Evolutionary conservation across 2,888 invertebrate species (phyloP).

Genomic region (Megastigmus dorsalis): DNA sequence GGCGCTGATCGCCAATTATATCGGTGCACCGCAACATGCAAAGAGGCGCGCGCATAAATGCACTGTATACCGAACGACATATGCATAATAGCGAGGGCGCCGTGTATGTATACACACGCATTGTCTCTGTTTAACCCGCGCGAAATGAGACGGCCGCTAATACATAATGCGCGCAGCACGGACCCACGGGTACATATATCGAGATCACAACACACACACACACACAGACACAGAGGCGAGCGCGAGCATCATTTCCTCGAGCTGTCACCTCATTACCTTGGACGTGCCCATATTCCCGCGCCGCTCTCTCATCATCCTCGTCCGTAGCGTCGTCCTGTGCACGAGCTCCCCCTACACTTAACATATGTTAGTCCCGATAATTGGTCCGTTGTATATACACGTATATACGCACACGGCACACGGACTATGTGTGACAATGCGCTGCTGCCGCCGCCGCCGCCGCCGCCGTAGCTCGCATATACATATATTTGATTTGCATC

Average conservation of each 20-base stretch:
- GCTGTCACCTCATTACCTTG: conserved; percentile 61
- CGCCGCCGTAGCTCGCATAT: not conserved
- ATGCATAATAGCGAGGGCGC: too few species aligned
- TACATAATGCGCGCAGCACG: too few species aligned
- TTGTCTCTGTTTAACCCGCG: too few species aligned
- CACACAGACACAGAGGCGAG: not conserved
- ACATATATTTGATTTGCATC: conserved; percentile 6
- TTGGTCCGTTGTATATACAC: conserved; percentile 3
- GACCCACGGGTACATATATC: too few species aligned
- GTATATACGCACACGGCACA: not conserved
- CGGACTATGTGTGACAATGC: conserved; percentile 24
- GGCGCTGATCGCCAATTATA: too few species aligned
- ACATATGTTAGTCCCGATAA: conserved; percentile 37
- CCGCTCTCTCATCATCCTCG: conserved; percentile 59
- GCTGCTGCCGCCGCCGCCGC: not conserved
- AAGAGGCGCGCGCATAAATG: too few species aligned
- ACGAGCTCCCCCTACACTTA: conserved; percentile 9
- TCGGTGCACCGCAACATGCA: too few species aligned
- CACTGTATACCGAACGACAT: too few species aligned
- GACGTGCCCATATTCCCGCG: conserved; percentile 57
- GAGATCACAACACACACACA: too few species aligned
- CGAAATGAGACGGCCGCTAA: too few species aligned
- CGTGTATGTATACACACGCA: too few species aligned
- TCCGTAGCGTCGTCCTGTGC: not conserved
- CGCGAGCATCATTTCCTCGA: conserved; percentile 27